phyloP scores from a whole-genome alignment of 2,888 invertebrate genomes.

The Eutolmus rufibarbis region DNA sequence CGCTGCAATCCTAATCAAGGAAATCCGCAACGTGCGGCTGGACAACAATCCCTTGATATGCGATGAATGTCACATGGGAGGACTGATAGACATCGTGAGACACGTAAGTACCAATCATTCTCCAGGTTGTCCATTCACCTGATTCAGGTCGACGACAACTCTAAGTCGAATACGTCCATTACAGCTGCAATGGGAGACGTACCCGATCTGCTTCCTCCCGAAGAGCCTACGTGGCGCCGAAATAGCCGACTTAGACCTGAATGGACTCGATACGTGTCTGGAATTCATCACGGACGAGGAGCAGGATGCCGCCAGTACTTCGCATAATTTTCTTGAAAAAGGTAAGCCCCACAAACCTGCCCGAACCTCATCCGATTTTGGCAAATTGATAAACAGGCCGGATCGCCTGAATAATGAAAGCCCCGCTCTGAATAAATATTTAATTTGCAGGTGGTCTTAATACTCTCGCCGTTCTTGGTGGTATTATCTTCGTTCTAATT shows the following conservation, averaged over 20 bases:
- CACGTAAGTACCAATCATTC: conserved; percentile 56
- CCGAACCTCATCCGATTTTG: background rate
- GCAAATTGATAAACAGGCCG: conserved; percentile 24
- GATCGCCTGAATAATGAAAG: conserved; percentile 27
- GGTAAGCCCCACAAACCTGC: conserved; percentile 52
- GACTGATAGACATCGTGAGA: conserved; percentile 61
- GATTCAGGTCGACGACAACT: background rate
- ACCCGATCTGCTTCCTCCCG: conserved; percentile 62
- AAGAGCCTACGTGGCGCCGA: conserved; percentile 61
- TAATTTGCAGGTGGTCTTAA: conserved; percentile 65
- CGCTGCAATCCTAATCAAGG: conserved; percentile 58
- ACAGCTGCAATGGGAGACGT: conserved; percentile 62
- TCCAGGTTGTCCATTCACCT: background rate
- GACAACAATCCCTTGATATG: conserved; percentile 63
- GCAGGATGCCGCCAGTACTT: conserved; percentile 64
- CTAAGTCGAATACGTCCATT: conserved; percentile 22
- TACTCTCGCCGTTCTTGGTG: conserved; percentile 62
- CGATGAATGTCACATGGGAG: conserved; percentile 63
- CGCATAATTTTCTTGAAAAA: conserved; percentile 66
- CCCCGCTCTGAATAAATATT: conserved; percentile 31
- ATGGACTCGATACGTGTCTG: conserved; percentile 60
- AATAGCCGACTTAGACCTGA: conserved; percentile 61
- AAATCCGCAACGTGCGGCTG: conserved; percentile 61
- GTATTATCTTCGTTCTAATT: conserved; percentile 61
- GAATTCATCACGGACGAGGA: conserved; percentile 65